Evolutionary conservation across 2,797 vertebrate species (phyloP).

Genomic region (Thripadectes ignobilis): DNA sequence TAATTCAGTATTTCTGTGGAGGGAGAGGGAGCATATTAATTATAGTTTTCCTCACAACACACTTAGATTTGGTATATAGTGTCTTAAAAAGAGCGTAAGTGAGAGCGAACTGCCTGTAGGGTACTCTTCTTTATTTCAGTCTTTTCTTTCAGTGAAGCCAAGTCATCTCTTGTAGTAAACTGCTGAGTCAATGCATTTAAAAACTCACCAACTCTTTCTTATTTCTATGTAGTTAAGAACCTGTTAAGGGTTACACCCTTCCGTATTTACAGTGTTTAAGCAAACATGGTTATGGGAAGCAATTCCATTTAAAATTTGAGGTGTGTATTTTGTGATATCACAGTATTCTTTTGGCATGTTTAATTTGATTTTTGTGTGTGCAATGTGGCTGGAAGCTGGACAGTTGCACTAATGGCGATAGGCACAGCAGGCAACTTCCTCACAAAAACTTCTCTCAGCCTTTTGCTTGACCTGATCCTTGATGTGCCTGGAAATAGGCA

Average conservation of each 20-base stretch:
- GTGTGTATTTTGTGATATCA: not conserved
- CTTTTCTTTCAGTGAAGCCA: slow-evolving; percentile 6
- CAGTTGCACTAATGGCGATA: not conserved
- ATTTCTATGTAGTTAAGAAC: slow-evolving; percentile 37
- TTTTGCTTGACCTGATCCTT: not conserved
- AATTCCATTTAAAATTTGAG: not conserved
- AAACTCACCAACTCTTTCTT: slow-evolving; percentile 42
- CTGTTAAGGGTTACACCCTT: slow-evolving; percentile 54
- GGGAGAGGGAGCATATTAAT: not conserved
- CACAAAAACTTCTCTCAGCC: not conserved
- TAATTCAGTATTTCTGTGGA: not conserved
- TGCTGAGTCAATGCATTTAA: slow-evolving; percentile 55
- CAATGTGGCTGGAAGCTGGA: not conserved
- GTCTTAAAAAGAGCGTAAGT: not conserved
- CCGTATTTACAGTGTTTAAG: slow-evolving; percentile 37
- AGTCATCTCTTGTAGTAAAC: slow-evolving; percentile 26
- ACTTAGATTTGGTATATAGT: not conserved
- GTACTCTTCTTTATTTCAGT: not conserved
- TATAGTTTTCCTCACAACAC: not conserved
- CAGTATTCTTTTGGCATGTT: not conserved
- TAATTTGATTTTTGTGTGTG: not conserved
- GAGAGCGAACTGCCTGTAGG: slow-evolving; percentile 2
- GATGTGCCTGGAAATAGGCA: not conserved
- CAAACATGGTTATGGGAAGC: slow-evolving; percentile 46
- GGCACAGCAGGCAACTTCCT: not conserved